Evolutionary conservation across 2,888 invertebrate species (phyloP), one percentile per base, ranked within the genome.

Genomic region (Terebella lapidaria): DNA sequence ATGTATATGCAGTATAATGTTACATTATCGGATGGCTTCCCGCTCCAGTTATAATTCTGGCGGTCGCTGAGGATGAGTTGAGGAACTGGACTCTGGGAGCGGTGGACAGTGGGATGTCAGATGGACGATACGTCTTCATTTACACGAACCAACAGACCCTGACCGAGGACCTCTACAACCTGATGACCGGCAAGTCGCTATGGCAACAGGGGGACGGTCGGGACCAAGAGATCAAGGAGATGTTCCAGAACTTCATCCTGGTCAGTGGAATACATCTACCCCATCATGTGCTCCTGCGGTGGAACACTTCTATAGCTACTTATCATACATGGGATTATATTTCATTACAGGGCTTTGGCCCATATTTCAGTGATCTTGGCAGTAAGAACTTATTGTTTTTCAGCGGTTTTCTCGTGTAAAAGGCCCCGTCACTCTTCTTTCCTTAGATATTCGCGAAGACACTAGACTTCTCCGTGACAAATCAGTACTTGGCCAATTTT

Each of bases 41-140:
- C n/a, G n/a, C n/a, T 68, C 3, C 68, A 76, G 76, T 76, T 27
- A 69, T 76, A 18, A 68, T 74, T 10, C 58, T 76, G 26, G 57
- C 72, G 15, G 66, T 73, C 3, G 74, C 75, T 5, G 62, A 63
- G 24, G 54, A 58, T 1, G 71, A 73, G 46, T 52, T 75, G 1
- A 66, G 74, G 1, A 60, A 64, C 3, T 75, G 71, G 64, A 66
- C 74, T 69, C 58, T 75, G 46, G 63, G 70, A 3, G 73, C 73
- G 15, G 57, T 71, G 46, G 67, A 65, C 20, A 56, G 67, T 26
- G 70, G 70, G 1, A 74, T 76, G 75, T 61, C 69, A 18, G 47
- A 58, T 3, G 76, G 76, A 3, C 72, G 74, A 28, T 76, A 71
- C 62, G 74, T 75, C 63, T 75, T 75, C 60, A 65, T 76, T 29